These are phyloP conservation scores for Podotricha telesiphe DNA, from an alignment of 2,888 invertebrate species.

Conservation along the genomic window DNA sequence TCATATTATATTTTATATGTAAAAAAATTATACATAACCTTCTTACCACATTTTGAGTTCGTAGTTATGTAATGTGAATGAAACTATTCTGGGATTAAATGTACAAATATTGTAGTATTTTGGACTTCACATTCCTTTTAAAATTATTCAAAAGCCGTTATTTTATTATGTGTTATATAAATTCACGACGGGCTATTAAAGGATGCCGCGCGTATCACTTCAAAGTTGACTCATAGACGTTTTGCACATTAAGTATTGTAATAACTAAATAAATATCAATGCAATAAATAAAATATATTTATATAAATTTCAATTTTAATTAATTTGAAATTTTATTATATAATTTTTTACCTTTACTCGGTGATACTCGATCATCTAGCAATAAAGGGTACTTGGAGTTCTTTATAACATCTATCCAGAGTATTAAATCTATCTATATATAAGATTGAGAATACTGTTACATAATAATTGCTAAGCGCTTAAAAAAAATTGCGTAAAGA, in stretches of 20 bases:
- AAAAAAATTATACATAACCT: constrained; percentile 49
- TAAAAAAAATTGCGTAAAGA: neutral
- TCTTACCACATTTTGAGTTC: constrained; percentile 50
- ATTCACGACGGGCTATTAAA: constrained; percentile 8
- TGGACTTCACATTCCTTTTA: neutral
- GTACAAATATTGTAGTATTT: neutral
- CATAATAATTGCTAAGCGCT: neutral
- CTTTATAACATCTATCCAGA: neutral
- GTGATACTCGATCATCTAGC: neutral
- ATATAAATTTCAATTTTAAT: neutral
- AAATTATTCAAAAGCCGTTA: neutral
- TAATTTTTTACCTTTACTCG: neutral
- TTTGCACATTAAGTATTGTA: neutral
- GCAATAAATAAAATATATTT: neutral
- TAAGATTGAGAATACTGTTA: neutral
- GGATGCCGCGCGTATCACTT: constrained; percentile 14
- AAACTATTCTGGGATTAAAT: constrained; percentile 55
- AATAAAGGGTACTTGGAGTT: neutral
- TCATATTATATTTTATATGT: constrained; percentile 33
- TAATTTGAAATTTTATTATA: neutral
- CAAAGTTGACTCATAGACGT: constrained; percentile 8
- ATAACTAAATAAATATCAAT: neutral
- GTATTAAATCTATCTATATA: neutral
- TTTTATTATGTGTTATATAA: constrained; percentile 9
- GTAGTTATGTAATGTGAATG: constrained; percentile 59